phyloP scores from a whole-genome alignment of 53 echinoderm and acorn worm species.

The Luidia sarsii region DNA sequence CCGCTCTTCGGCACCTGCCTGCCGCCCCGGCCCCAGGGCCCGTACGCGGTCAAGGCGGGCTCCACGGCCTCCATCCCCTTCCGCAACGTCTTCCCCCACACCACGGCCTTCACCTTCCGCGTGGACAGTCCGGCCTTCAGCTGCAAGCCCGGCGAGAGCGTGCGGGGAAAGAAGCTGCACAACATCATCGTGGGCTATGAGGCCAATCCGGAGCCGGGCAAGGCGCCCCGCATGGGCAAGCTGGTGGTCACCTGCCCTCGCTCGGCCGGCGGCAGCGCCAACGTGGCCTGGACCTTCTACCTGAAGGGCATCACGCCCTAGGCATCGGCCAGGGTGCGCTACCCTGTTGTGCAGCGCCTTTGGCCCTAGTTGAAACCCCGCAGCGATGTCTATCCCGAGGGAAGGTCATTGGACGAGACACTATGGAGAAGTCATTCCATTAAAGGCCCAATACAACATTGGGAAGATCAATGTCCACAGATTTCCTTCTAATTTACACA shows the following conservation, averaged over 20 bases:
- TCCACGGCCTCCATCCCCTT: conserved; percentile 95
- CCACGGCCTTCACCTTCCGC: conserved; percentile 91
- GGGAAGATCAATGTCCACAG: too few species aligned
- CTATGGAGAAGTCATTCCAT: neutral
- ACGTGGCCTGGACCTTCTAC: conserved; percentile 97
- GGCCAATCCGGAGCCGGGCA: conserved; percentile 84
- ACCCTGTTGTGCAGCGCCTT: too few species aligned
- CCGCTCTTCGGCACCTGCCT: conserved; percentile 98
- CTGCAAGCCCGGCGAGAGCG: conserved; percentile 90
- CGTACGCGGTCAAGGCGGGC: conserved; percentile 87
- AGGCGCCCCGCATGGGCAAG: conserved; percentile 99
- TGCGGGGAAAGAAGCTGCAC: conserved; percentile 96
- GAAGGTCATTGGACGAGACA: neutral
- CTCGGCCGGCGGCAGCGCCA: conserved; percentile 94
- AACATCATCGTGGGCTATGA: conserved; percentile 96
- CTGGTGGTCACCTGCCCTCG: conserved; percentile 89
- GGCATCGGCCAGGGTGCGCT: too few species aligned
- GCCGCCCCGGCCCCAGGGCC: conserved; percentile 92
- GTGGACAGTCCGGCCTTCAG: conserved; percentile 93
- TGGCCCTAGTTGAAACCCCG: too few species aligned
- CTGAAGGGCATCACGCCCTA: conserved; percentile 86
- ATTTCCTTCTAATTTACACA: too few species aligned
- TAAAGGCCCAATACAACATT: too few species aligned
- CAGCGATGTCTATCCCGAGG: neutral
- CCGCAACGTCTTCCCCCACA: conserved; percentile 94